Evolutionary conservation across 2,113 vertebrate genomes (phyloP).

Genomic region (Paramormyrops kingsleyae): DNA sequence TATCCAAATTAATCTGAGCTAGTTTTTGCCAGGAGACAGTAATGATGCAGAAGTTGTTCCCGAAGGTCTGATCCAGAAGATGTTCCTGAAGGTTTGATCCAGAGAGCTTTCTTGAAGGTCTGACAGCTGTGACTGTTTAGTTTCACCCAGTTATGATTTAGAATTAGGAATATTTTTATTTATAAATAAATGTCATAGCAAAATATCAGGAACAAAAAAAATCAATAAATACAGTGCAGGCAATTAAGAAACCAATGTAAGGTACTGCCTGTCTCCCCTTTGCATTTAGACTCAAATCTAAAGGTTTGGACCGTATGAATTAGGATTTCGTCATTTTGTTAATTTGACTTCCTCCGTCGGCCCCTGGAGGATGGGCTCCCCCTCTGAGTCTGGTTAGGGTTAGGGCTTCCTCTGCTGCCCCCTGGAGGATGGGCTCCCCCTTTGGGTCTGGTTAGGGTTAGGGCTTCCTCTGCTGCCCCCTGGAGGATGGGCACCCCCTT

Average conservation of each 20-base stretch:
- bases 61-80: neutral
- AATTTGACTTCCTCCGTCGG: neutral
- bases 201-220: neutral
- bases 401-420: too few relatives aligned
- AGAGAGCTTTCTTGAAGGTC: neutral
- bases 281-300: neutral
- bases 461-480: too few relatives aligned
- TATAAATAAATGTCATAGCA: neutral
- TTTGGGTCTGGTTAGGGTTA: too few relatives aligned
- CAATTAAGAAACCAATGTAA: neutral
- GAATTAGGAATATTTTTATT: neutral
- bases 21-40: neutral
- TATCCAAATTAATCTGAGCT: neutral
- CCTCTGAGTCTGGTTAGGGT: neutral
- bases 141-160: neutral
- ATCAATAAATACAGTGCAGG: neutral
- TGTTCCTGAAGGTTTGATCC: neutral
- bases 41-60: neutral
- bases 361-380: neutral
- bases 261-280: neutral
- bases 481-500: too few relatives aligned
- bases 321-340: neutral
- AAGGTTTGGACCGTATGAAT: neutral
- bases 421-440: too few relatives aligned
- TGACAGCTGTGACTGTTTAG: neutral